Percentiles rank a stretch among this genome's conserved stretches.
Evolutionary conservation across 2,797 vertebrate species (phyloP).

Genomic region (Bradypus variegatus): DNA sequence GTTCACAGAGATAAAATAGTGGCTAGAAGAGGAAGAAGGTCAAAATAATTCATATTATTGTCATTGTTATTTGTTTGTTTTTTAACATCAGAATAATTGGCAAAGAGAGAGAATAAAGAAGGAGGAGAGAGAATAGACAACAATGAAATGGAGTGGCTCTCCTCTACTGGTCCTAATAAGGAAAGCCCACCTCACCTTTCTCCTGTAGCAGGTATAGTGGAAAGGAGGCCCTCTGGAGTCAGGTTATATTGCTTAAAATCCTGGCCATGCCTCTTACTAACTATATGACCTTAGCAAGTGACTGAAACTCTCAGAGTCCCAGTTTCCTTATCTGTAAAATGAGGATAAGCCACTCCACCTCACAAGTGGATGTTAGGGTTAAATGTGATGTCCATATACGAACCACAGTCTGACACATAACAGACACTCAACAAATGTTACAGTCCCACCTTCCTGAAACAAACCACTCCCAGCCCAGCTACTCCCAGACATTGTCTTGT

Average conservation of each 20-base stretch:
- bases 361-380: neutral
- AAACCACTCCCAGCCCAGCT: constrained; percentile 16
- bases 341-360: neutral
- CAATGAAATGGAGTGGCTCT: accelerated
- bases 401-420: neutral
- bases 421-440: neutral
- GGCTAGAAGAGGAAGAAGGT: neutral
- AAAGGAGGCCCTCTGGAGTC: neutral
- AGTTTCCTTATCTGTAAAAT: neutral
- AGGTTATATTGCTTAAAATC: neutral
- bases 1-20: neutral
- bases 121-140: neutral
- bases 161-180: neutral
- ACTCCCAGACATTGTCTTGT: constrained; percentile 47
- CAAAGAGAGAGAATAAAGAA: neutral
- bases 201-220: neutral
- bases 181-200: neutral
- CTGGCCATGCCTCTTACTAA: neutral
- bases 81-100: neutral
- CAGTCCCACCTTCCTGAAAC: neutral
- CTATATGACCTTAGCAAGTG: neutral
- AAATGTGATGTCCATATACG: neutral
- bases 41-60: neutral
- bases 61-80: neutral
- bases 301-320: neutral